Evolutionary conservation across 2,113 vertebrate genomes (phyloP).

Genomic region (Argyrosomus japonicus): DNA sequence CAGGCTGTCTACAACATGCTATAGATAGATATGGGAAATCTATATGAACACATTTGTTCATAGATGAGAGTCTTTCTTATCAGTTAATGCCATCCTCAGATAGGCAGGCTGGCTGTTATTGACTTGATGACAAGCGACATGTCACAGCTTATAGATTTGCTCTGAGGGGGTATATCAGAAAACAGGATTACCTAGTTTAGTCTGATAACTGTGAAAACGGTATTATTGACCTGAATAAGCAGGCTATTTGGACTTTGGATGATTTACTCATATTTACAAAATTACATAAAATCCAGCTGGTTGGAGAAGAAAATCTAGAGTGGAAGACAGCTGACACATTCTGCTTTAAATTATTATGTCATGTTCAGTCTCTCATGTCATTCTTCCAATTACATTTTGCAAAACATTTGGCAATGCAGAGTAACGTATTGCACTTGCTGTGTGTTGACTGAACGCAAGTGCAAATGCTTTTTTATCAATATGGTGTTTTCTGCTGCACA

Average conservation of each 20-base stretch:
- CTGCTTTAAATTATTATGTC: slow-evolving; percentile 11
- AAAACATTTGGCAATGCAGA: slow-evolving; percentile 5
- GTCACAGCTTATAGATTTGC: slow-evolving; percentile 60
- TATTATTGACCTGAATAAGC: slow-evolving; percentile 43
- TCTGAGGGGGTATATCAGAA: slow-evolving; percentile 56
- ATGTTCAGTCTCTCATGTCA: slow-evolving; percentile 2
- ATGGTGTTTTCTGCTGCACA: slow-evolving; percentile 30
- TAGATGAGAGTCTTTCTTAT: slow-evolving; percentile 73
- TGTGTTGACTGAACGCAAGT: slow-evolving; percentile 30
- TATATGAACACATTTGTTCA: slow-evolving; percentile 72
- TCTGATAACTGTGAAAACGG: slow-evolving; percentile 48
- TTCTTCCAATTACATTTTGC: neutral
- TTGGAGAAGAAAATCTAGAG: neutral
- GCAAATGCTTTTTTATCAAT: slow-evolving; percentile 39
- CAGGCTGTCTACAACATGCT: slow-evolving; percentile 47
- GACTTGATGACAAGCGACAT: slow-evolving; percentile 64
- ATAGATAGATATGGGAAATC: slow-evolving; percentile 76
- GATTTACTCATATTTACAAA: neutral
- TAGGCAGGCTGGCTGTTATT: slow-evolving; percentile 59
- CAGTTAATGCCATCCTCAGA: slow-evolving; percentile 69
- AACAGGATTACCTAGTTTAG: slow-evolving; percentile 48
- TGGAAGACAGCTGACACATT: neutral
- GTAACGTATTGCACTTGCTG: slow-evolving; percentile 32
- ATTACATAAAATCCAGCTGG: neutral
- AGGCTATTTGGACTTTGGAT: slow-evolving; percentile 33